These are phyloP conservation scores for Pipa parva DNA, from an alignment of 2,113 vertebrate genomes.

Conservation along the genomic window DNA sequence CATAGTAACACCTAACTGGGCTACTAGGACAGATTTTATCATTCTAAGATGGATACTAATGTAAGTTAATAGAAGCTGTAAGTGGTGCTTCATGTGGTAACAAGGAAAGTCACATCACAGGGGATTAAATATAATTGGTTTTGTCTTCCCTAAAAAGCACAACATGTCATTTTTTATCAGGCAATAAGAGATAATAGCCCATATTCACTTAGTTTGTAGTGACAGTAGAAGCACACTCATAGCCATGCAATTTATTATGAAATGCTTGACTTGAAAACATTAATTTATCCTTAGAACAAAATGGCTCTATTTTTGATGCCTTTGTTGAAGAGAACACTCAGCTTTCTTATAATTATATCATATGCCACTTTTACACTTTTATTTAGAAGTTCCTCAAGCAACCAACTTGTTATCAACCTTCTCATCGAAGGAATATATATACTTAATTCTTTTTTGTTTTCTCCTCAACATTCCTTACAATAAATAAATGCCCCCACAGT, in stretches of 20 bases:
- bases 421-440: too few species aligned
- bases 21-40: conserved; percentile 8
- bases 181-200: conserved; percentile 9
- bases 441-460: too few species aligned
- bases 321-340: too few species aligned
- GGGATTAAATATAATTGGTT: conserved; percentile 40
- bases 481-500: too few species aligned
- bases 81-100: conserved; percentile 30
- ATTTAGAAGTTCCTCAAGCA: too few species aligned
- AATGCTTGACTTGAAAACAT: neutral
- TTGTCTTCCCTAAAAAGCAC: conserved; percentile 37
- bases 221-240: conserved; percentile 1
- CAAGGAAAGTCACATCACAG: conserved; percentile 34
- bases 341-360: too few species aligned
- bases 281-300: neutral
- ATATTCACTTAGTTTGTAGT: neutral
- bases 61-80: conserved; percentile 37
- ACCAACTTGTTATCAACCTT: too few species aligned
- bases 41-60: conserved; percentile 35
- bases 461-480: too few species aligned
- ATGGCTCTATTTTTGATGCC: neutral
- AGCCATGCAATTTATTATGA: neutral
- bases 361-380: too few species aligned
- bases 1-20: conserved; percentile 31
- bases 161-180: conserved; percentile 40